Evolutionary conservation across 1,140 invertebrate species (phyloP).

Genomic region (Physella acuta): DNA sequence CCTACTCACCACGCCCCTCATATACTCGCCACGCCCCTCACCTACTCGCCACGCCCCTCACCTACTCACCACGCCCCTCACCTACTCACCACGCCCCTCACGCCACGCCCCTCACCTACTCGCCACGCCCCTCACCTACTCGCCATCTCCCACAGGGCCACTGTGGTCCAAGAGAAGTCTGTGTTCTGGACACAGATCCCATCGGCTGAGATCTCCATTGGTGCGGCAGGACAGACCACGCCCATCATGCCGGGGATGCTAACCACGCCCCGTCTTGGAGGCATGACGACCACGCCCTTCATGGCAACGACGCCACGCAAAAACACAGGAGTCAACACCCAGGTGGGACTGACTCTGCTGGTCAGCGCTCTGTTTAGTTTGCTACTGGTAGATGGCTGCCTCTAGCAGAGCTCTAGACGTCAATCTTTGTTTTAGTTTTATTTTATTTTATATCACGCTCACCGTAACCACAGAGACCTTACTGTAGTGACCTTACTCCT

Average conservation of each 20-base stretch:
- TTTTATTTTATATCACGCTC: background rate
- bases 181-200: background rate
- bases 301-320: background rate
- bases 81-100: no score
- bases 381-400: background rate
- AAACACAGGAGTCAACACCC: background rate
- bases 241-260: background rate
- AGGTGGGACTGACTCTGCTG: background rate
- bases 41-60: background rate
- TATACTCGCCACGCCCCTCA: background rate
- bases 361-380: background rate
- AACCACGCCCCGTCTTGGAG: background rate
- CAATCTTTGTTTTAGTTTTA: background rate
- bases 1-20: background rate
- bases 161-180: background rate
- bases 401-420: no score
- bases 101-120: no score
- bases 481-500: no score
- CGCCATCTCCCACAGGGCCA: background rate
- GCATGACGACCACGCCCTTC: background rate
- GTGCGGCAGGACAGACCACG: background rate
- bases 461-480: background rate
- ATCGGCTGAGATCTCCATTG: background rate
- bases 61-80: background rate
- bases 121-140: background rate